phyloP scores from a whole-genome alignment of 2,113 vertebrate species.

The Neodontobutis hainanensis region DNA sequence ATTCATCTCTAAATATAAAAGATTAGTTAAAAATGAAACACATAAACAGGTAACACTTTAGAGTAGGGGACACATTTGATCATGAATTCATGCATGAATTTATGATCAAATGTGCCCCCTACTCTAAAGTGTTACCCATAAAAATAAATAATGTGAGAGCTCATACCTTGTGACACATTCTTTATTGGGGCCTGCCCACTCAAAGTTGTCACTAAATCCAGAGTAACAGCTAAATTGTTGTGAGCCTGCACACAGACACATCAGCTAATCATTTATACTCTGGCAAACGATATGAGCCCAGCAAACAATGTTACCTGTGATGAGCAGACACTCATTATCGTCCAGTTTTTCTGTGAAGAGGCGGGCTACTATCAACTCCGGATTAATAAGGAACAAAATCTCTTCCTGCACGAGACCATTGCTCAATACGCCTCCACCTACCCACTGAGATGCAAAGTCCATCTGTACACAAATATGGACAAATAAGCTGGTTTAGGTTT shows the following conservation, averaged over 20 bases:
- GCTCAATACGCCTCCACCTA: constrained; percentile 76
- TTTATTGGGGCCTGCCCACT: constrained; percentile 31
- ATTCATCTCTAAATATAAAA: constrained; percentile 61
- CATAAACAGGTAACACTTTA: neutral
- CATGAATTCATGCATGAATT: too few relatives aligned
- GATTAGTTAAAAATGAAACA: neutral
- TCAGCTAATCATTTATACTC: neutral
- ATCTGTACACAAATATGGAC: constrained; percentile 53
- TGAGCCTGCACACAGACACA: constrained; percentile 51
- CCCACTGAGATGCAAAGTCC: constrained; percentile 70
- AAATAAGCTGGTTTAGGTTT: too few relatives aligned
- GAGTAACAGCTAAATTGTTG: constrained; percentile 65
- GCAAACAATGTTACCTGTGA: constrained; percentile 61
- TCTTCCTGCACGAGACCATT: constrained; percentile 78
- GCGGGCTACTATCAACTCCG: constrained; percentile 77
- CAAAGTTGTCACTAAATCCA: constrained; percentile 65
- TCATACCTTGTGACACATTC: constrained; percentile 17
- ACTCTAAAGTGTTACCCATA: too few relatives aligned
- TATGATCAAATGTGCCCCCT: too few relatives aligned
- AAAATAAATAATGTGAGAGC: fast-evolving
- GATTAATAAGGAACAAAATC: constrained; percentile 76
- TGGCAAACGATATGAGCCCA: neutral
- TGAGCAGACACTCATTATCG: constrained; percentile 67
- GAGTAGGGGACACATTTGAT: too few relatives aligned
- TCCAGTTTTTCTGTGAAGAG: constrained; percentile 77